These are phyloP conservation scores for Yasuhikotakia modesta DNA, from an alignment of 2,797 vertebrate genomes.

Conservation along the genomic window DNA sequence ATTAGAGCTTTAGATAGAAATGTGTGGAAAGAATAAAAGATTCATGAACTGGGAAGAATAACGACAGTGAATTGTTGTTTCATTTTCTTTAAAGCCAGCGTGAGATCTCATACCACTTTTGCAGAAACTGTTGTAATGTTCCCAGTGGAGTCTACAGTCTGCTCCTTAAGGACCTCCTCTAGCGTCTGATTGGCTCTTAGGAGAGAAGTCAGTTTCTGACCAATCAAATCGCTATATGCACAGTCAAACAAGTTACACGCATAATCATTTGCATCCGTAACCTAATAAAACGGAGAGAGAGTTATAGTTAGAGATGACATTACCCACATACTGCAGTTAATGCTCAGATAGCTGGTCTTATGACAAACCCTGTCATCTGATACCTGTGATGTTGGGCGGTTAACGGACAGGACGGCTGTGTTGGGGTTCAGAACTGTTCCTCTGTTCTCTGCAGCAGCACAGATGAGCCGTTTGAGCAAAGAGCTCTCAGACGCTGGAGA, in stretches of 20 bases:
- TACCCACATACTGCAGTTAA: not conserved
- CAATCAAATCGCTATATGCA: conserved; percentile 80
- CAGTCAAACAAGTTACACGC: conserved; percentile 86
- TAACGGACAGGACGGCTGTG: conserved; percentile 82
- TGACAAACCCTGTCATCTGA: not conserved
- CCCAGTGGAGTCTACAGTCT: conserved; percentile 74
- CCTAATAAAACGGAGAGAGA: conserved; percentile 69
- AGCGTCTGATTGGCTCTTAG: conserved; percentile 79
- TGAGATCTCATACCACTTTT: conserved; percentile 83
- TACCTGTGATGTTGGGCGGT: conserved; percentile 85
- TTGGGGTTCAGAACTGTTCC: conserved; percentile 70
- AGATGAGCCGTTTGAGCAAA: conserved; percentile 68
- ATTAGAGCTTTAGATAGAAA: not conserved
- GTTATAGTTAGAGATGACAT: not conserved
- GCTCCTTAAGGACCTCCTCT: conserved; percentile 79
- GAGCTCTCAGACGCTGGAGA: conserved; percentile 71
- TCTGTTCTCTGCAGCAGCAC: conserved; percentile 57
- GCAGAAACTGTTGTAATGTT: conserved; percentile 74
- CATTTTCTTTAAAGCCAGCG: not conserved
- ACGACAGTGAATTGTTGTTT: not conserved
- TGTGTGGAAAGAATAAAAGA: not conserved
- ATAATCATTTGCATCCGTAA: conserved; percentile 85
- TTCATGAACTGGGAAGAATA: not conserved
- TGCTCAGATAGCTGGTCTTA: not conserved
- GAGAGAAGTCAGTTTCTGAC: conserved; percentile 78